Base-by-base conservation (phyloP, 1,140 invertebrate species). In the Galleria mellonella region DNA sequence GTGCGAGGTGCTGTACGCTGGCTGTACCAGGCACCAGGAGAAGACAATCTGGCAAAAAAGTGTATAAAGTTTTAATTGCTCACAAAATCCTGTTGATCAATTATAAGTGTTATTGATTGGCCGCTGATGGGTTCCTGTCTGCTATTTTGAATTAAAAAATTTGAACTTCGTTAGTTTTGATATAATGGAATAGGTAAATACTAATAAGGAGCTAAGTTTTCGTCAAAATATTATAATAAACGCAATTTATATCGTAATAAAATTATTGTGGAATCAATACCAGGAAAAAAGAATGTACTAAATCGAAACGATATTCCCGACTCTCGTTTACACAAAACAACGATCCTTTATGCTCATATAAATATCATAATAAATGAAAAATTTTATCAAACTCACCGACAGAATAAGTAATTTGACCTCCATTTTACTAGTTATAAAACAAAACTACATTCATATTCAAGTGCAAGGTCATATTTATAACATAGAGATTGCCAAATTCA, bases 11-110 rank as follows among this genome's bases (percentile, higher is more conserved):
- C 29, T 38, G 23, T 49, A 9, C 0, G 55, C 52, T 28, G 54
- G 52, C 5, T 54, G 54, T 5, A 65, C 30, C 5, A 65, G 23
- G 17, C 58, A 55, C 12, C 54, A 55, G 9, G 62, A 32, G 32
- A 55, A 65, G 1, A 52, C 59, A 4, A 59, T 9, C 66, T 69
- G 48, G 11, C 29, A 32, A 4, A 31, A 2, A 32, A 1, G 14
- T 30, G 11, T 23, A 23, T 23, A 3, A 23, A 23, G 6, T 23
- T 23, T 6, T 23, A 2, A 6, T 23, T 23, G 17, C 17, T 23
- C 6, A 23, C 2, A 23, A 23, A 23, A 23, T n/a, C n/a, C n/a
- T n/a, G n/a, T n/a, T n/a, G n/a, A n/a, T n/a, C n/a, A n/a, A n/a
- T n/a, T n/a, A n/a, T n/a, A n/a, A n/a, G n/a, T n/a, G n/a, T n/a